Conservation (phyloP, 2,113 vertebrate genomes). For the Anarhynchus alexandrinus region DNA sequence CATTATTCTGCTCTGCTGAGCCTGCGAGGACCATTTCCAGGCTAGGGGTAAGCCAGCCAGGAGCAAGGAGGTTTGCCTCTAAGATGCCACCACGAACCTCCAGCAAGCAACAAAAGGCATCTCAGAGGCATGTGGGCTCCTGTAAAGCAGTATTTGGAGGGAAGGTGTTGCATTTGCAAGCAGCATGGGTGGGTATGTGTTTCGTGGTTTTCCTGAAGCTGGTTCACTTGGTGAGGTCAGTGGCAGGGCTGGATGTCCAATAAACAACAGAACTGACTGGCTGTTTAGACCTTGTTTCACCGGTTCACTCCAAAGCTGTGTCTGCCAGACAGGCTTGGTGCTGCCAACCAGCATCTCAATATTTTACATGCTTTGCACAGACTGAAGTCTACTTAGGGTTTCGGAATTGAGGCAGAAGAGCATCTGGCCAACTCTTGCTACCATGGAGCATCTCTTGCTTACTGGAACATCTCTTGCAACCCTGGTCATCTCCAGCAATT, state of each 20-base stretch:
- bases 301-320: fast-evolving
- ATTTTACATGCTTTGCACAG: neutral
- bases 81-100: neutral
- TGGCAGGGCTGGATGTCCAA: neutral
- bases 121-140: neutral
- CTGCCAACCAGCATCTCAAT: neutral
- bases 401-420: neutral
- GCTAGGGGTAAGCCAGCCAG: neutral
- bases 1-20: neutral
- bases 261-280: neutral
- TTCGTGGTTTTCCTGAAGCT: neutral
- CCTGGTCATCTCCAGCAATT: neutral
- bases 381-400: neutral
- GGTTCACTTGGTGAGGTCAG: neutral
- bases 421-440: neutral
- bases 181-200: neutral
- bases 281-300: neutral
- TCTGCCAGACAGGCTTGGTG: neutral
- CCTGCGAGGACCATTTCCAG: neutral
- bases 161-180: neutral
- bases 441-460: neutral
- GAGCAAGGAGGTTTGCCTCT: neutral
- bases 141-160: neutral
- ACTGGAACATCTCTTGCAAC: neutral
- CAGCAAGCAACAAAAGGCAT: neutral